A percentile compares a stretch with the other conserved stretches of the same genome.
These are phyloP conservation scores for Gasterosteus nipponicus DNA, from an alignment of 2,113 vertebrate genomes.

Conservation along the genomic window DNA sequence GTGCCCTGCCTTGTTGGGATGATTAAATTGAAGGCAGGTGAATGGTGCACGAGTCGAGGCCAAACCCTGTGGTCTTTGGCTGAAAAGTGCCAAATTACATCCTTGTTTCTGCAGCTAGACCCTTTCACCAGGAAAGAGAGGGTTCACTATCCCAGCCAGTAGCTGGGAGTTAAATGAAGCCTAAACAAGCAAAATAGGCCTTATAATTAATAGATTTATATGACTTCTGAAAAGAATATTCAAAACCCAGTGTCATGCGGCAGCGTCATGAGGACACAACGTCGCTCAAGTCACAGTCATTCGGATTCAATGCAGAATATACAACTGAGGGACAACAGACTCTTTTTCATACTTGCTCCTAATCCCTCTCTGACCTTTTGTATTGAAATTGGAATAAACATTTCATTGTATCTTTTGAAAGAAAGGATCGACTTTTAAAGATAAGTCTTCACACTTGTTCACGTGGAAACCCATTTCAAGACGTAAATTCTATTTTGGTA, in stretches of 20 bases:
- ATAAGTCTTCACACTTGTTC: not conserved
- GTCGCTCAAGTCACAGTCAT: slow-evolving; percentile 87
- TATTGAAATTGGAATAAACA: not conserved
- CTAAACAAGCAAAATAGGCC: slow-evolving; percentile 17
- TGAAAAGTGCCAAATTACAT: slow-evolving; percentile 21
- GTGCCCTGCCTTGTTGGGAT: slow-evolving; percentile 39
- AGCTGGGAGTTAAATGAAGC: not conserved
- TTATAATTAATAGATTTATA: slow-evolving; percentile 15
- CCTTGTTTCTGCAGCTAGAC: slow-evolving; percentile 18
- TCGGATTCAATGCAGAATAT: not conserved
- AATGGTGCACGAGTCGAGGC: slow-evolving; percentile 25
- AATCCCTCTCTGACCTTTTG: slow-evolving; percentile 9
- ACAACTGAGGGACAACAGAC: not conserved
- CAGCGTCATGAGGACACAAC: slow-evolving; percentile 89
- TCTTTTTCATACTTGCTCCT: not conserved
- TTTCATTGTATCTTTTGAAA: not conserved
- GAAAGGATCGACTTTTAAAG: not conserved
- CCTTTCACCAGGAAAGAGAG: slow-evolving; percentile 7
- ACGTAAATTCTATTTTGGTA: not conserved
- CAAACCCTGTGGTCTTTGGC: slow-evolving; percentile 7
- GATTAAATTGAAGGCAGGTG: slow-evolving; percentile 49
- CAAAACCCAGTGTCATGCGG: not conserved
- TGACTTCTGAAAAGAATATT: slow-evolving; percentile 16
- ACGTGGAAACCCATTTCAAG: not conserved
- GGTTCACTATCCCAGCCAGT: not conserved